Base-by-base conservation (phyloP, 2,888 invertebrate genomes). In the Drosophila subsilvestris region DNA sequence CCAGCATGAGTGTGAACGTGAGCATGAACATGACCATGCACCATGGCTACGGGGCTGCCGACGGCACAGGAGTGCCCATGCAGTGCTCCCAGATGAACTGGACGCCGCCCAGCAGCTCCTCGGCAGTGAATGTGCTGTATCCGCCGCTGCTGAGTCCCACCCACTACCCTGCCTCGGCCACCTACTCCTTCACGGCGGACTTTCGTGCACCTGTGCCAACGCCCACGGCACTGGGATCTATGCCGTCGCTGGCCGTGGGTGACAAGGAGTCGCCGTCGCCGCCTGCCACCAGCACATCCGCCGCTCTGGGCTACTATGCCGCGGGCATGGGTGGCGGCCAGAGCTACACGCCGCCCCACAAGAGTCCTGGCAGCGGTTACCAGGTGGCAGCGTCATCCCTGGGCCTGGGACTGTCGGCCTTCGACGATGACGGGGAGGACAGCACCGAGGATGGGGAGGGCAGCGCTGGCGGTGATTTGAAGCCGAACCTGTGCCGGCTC, bases 1-100 rank as follows among this genome's bases (percentile, higher is more conserved):
- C 98, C 65, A 96, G 97, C 88, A 98, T 98, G 98, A 97, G 97
- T 89, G 98, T 98, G 78, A 98, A 98, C 90, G 98, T 98, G 48
- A 92, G 91, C 82, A 98, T 98, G 98, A 98, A 98, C 92, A 98
- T 98, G 98, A 98, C 98, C 63, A 98, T 98, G 96, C 97, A 97
- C 78, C 97, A 97, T 76, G 95, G 95, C 2, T 95, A 95, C 81
- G 83, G 93, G 80, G 63, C 72, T 3, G 79, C 93, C 89, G 90
- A 91, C 55, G 89, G 86, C 5, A 70, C 77, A 6, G 80, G 90
- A 37, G 89, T 92, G 72, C 91, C 92, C 45, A 90, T 92, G 92
- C 90, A 92, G 91, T 96, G 95, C 88, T 95, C 96, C 8, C 96
- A 90, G 74, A 95, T 96, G 86, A 96, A 96, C 92, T 96, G 96